Conservation (phyloP, 2,797 vertebrate species). For the Delichon dasypus region DNA sequence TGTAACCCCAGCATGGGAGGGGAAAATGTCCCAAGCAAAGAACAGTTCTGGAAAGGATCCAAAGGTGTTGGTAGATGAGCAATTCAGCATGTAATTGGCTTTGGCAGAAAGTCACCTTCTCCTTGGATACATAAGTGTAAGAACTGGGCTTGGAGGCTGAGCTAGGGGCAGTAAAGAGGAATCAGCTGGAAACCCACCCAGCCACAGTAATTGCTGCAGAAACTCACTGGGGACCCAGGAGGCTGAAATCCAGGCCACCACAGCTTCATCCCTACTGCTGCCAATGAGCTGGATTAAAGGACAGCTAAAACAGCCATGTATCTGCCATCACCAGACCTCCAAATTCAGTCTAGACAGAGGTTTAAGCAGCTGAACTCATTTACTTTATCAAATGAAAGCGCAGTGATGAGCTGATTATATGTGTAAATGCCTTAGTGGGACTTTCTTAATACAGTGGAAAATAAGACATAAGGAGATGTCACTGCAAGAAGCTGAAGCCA, state of each 20-base stretch:
- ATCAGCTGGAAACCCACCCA: not conserved
- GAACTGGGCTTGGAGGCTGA: not conserved
- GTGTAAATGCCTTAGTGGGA: conserved; percentile 2
- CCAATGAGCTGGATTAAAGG: not conserved
- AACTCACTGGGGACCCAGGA: not conserved
- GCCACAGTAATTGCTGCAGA: not conserved
- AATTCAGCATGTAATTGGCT: not conserved
- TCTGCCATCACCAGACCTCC: not conserved
- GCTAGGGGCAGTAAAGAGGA: not conserved
- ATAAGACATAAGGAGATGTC: not conserved
- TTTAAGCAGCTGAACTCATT: conserved; percentile 10
- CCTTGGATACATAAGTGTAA: not conserved
- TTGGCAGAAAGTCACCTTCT: not conserved
- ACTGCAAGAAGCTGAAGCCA: not conserved
- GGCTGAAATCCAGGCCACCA: not conserved
- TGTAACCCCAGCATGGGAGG: rapidly evolving
- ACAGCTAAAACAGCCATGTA: not conserved
- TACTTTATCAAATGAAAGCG: not conserved
- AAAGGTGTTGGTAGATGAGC: not conserved
- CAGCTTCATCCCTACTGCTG: not conserved
- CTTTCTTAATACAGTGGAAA: not conserved
- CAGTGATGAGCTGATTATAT: not conserved
- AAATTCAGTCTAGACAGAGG: conserved; percentile 1
- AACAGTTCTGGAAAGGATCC: not conserved
- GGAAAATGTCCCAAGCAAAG: not conserved